phyloP scores from a whole-genome alignment of 2,888 invertebrate species.

The Platerodrilus igneus region DNA sequence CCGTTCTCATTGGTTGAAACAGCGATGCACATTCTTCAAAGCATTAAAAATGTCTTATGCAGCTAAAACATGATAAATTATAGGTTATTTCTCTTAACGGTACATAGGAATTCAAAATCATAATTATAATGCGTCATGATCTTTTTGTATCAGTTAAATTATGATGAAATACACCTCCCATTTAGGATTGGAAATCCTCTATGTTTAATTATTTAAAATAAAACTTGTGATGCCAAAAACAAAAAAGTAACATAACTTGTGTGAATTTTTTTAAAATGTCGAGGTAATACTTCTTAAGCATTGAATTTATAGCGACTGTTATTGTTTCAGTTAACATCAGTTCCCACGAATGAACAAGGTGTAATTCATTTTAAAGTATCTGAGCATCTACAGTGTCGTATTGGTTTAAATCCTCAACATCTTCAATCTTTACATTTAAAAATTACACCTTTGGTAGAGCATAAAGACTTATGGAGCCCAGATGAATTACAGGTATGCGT shows the following conservation, averaged over 20 bases:
- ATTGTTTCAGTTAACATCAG: conserved; percentile 57
- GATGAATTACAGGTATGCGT: conserved; percentile 77
- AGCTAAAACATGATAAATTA: no score
- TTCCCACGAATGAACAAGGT: conserved; percentile 76
- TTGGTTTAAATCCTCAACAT: conserved; percentile 81
- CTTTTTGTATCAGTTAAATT: no score
- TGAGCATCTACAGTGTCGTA: conserved; percentile 80
- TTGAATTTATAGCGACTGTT: no score
- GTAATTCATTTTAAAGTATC: conserved; percentile 83
- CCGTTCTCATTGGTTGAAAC: no score
- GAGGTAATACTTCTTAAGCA: no score
- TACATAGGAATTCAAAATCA: no score
- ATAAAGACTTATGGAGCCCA: conserved; percentile 78
- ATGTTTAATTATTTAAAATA: neutral
- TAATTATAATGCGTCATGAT: no score
- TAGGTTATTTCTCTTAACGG: no score
- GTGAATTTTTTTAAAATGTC: conserved; percentile 12
- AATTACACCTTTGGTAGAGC: conserved; percentile 72
- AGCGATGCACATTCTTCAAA: no score
- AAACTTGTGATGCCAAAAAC: neutral
- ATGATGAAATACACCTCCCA: no score
- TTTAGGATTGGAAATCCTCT: no score
- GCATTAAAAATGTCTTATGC: no score
- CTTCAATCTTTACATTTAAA: conserved; percentile 87
- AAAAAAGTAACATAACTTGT: conserved; percentile 1